Conservation (phyloP, 2,113 vertebrate genomes). For the Colinus virginianus region DNA sequence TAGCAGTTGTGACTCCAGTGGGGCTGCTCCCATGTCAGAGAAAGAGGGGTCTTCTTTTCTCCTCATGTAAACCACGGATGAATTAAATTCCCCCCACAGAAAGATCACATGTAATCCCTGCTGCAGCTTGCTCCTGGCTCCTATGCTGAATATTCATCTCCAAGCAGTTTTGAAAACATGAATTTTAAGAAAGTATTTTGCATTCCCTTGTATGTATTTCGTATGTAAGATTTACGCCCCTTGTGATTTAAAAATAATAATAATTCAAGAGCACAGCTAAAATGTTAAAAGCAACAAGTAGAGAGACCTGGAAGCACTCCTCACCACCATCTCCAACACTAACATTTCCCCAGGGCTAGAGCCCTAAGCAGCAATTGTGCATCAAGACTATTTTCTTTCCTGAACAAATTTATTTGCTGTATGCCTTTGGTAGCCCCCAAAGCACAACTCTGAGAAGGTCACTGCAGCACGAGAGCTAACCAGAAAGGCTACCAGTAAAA, state of each 20-base stretch:
- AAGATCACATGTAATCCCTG: slow-evolving; percentile 23
- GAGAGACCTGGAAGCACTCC: slow-evolving; percentile 10
- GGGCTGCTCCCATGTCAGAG: not conserved
- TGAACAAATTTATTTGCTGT: not conserved
- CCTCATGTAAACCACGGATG: not conserved
- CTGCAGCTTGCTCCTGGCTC: slow-evolving; percentile 30
- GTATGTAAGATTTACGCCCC: slow-evolving; percentile 4
- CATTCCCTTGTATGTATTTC: not conserved
- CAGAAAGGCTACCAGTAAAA: not conserved
- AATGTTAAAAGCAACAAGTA: slow-evolving; percentile 36
- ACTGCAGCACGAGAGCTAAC: not conserved
- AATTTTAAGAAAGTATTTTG: not conserved
- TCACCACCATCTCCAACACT: slow-evolving; percentile 6
- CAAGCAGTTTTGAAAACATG: slow-evolving; percentile 11
- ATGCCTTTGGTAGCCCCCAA: not conserved
- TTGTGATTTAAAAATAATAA: slow-evolving; percentile 42
- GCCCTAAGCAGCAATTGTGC: not conserved
- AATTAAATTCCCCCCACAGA: slow-evolving; percentile 55
- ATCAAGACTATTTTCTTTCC: slow-evolving; percentile 15
- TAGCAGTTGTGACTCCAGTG: not conserved
- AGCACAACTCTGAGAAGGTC: not conserved
- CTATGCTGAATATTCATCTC: slow-evolving; percentile 26
- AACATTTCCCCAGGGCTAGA: slow-evolving; percentile 35
- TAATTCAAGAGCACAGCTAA: not conserved
- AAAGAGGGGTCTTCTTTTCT: slow-evolving; percentile 45